These are phyloP conservation scores for Mythimna lalbum DNA, from an alignment of 2,888 invertebrate genomes.

Conservation along the genomic window DNA sequence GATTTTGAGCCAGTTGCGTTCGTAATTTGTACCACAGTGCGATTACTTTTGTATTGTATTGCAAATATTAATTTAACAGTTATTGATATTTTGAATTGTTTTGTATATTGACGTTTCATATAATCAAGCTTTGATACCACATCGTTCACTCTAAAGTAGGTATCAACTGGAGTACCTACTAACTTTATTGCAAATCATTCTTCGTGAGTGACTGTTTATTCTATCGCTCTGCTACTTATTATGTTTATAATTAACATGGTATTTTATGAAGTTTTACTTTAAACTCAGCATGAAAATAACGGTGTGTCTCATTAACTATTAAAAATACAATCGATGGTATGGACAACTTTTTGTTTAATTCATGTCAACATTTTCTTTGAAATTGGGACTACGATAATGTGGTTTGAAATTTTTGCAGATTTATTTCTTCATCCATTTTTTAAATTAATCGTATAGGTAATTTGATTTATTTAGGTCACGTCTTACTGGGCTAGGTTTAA, in stretches of 20 bases:
- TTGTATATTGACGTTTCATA: conserved; percentile 5
- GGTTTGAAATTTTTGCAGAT: background rate
- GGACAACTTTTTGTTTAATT: background rate
- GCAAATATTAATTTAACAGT: conserved; percentile 61
- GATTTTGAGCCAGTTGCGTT: conserved; percentile 53
- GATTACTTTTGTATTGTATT: conserved; percentile 64
- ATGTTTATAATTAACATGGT: background rate
- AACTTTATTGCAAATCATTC: background rate
- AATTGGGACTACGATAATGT: background rate
- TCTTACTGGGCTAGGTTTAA: background rate
- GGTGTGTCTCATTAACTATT: background rate
- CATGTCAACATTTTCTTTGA: background rate
- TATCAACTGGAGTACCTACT: background rate
- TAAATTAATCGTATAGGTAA: background rate
- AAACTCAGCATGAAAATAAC: background rate
- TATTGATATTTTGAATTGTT: conserved; percentile 44
- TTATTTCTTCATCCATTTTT: background rate
- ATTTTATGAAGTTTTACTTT: background rate
- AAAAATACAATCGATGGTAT: background rate
- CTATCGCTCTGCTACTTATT: background rate
- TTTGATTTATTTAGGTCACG: background rate
- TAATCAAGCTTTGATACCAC: conserved; percentile 2
- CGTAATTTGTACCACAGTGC: conserved; percentile 51
- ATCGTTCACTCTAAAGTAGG: background rate
- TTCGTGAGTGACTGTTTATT: background rate